Evolutionary conservation across 2,797 vertebrate genomes (phyloP).

Genomic region (Pipistrellus kuhlii): DNA sequence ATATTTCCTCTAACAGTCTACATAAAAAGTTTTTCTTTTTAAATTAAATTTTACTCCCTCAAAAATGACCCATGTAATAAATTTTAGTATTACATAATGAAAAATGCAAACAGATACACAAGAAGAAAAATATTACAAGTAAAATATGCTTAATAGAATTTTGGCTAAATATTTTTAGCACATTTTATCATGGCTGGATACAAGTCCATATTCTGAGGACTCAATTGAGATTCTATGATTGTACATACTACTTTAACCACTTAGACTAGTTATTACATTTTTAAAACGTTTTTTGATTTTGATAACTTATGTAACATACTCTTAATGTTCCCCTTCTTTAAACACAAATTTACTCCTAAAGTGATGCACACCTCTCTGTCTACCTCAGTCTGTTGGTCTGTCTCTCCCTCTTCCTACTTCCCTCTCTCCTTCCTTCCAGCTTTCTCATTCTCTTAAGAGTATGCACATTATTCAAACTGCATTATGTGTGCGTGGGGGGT

Average conservation of each 20-base stretch:
- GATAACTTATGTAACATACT: background rate
- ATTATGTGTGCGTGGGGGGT: rapidly evolving
- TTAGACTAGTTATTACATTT: background rate
- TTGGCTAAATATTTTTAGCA: constrained; percentile 11
- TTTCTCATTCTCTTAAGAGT: background rate
- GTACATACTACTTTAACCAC: background rate
- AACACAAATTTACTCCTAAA: background rate
- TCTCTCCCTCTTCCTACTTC: background rate
- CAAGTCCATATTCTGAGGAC: background rate
- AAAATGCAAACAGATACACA: background rate
- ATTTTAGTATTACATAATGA: constrained; percentile 1
- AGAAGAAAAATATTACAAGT: background rate
- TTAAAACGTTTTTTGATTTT: background rate
- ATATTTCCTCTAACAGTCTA: background rate
- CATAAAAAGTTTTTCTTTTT: background rate
- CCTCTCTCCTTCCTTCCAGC: background rate
- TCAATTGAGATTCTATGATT: background rate
- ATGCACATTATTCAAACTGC: background rate
- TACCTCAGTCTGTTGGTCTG: background rate
- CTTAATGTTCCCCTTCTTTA: constrained; percentile 16
- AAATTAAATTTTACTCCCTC: background rate
- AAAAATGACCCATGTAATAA: constrained; percentile 1
- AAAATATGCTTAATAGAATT: background rate
- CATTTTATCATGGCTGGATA: background rate
- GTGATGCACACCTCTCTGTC: background rate